Evolutionary conservation across 1,140 invertebrate genomes (phyloP).

Genomic region (Eufriesea mexicana): DNA sequence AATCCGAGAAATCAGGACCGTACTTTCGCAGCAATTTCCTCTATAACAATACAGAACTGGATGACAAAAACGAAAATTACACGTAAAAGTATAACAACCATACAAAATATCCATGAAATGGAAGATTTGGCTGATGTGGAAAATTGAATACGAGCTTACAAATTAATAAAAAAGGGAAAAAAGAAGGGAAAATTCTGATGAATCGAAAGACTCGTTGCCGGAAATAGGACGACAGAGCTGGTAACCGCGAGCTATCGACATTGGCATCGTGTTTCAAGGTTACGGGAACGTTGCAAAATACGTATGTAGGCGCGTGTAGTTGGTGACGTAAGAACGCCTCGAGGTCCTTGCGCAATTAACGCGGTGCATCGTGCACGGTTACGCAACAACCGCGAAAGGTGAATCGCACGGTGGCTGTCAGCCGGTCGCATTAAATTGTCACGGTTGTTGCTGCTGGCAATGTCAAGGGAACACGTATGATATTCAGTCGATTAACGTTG

Average conservation of each 20-base stretch:
- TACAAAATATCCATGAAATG: no score
- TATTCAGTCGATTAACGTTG: not conserved
- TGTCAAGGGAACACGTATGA: conserved; percentile 24
- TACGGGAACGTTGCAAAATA: conserved; percentile 19
- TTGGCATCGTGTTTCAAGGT: conserved; percentile 55
- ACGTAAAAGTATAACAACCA: no score
- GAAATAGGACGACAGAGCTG: not conserved
- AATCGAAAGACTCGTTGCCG: not conserved
- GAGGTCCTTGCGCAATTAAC: conserved; percentile 53
- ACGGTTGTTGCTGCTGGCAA: conserved; percentile 19
- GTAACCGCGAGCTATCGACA: conserved; percentile 5
- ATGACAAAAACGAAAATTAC: no score
- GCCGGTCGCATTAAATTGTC: not conserved
- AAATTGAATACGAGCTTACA: no score
- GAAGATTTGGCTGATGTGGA: no score
- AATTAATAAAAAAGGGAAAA: no score
- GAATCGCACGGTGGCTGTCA: not conserved
- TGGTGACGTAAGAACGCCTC: conserved; percentile 38
- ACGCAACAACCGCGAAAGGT: conserved; percentile 30
- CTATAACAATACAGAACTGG: no score
- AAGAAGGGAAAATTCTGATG: no score
- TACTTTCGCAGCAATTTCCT: no score
- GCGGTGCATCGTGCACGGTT: conserved; percentile 24
- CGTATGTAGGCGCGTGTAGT: conserved; percentile 6
- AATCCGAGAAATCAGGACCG: no score